Conservation (phyloP, 1,140 invertebrate species). For the Cherax destructor region DNA sequence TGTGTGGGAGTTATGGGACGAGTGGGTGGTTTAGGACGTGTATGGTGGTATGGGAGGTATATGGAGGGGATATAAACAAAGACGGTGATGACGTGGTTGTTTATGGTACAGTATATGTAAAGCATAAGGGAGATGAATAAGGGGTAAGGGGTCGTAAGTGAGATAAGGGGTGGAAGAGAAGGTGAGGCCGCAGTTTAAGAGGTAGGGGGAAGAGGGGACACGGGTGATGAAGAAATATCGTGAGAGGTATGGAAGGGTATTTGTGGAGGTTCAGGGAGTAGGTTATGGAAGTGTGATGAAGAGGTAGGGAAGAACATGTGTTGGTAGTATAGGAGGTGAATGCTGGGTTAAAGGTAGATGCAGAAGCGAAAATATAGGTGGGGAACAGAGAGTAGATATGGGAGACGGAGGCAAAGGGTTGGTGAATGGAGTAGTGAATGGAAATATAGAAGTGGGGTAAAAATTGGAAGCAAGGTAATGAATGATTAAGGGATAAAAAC, state of each 20-base stretch:
- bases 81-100: background rate
- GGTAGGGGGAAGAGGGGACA: background rate
- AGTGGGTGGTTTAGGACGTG: background rate
- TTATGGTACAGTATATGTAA: too few relatives aligned
- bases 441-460: background rate
- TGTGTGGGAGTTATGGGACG: too few relatives aligned
- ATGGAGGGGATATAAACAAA: too few relatives aligned
- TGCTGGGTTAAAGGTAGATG: background rate
- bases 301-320: too few relatives aligned
- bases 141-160: background rate
- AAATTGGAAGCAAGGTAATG: too few relatives aligned
- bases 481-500: too few relatives aligned
- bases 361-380: background rate
- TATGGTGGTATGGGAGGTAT: background rate
- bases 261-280: too few relatives aligned
- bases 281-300: too few relatives aligned
- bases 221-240: background rate
- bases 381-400: too few relatives aligned
- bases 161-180: background rate
- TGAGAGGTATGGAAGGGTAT: background rate
- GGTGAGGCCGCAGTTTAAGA: background rate
- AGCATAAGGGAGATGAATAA: background rate
- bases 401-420: background rate
- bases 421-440: background rate
- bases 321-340: background rate